A percentile compares a stretch with the other conserved stretches of the same genome.
These are phyloP conservation scores for Ammodytes dubius DNA, from an alignment of 2,113 vertebrate species.

Conservation along the genomic window DNA sequence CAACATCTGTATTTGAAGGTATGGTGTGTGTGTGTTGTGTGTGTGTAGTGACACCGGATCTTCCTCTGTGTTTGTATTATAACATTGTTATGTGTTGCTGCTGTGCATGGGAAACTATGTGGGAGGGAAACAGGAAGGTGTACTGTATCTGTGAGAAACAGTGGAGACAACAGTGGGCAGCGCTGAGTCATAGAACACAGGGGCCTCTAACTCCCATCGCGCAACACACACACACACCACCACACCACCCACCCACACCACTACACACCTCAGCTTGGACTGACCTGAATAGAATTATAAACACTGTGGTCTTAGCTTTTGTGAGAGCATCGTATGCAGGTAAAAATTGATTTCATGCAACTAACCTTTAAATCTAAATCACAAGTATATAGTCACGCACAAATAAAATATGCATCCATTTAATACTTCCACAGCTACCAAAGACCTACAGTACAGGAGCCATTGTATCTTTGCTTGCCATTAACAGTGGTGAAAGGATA, in stretches of 20 bases:
- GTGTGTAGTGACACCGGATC: neutral
- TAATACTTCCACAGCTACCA: neutral
- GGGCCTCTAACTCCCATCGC: slow-evolving; percentile 13
- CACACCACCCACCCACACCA: slow-evolving; percentile 4
- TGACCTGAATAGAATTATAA: neutral
- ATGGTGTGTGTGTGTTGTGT: neutral
- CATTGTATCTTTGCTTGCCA: neutral
- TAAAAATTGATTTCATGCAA: neutral
- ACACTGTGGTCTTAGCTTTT: neutral
- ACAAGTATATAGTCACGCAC: neutral
- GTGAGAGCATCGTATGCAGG: neutral
- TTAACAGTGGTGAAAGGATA: slow-evolving; percentile 89
- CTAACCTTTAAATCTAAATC: neutral
- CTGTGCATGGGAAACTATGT: slow-evolving; percentile 39
- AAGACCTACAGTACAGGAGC: slow-evolving; percentile 10
- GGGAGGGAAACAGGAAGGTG: slow-evolving; percentile 64
- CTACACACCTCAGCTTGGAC: slow-evolving; percentile 16
- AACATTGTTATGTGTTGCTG: slow-evolving; percentile 32
- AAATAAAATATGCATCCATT: neutral
- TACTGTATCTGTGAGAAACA: slow-evolving; percentile 44
- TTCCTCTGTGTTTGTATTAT: slow-evolving; percentile 16
- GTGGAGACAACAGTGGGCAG: slow-evolving; percentile 61
- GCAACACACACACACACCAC: slow-evolving; percentile 1
- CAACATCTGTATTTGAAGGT: neutral
- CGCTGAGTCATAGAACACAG: slow-evolving; percentile 66